Evolutionary conservation across 2,797 vertebrate species (phyloP).

Genomic region (Pampus argenteus): DNA sequence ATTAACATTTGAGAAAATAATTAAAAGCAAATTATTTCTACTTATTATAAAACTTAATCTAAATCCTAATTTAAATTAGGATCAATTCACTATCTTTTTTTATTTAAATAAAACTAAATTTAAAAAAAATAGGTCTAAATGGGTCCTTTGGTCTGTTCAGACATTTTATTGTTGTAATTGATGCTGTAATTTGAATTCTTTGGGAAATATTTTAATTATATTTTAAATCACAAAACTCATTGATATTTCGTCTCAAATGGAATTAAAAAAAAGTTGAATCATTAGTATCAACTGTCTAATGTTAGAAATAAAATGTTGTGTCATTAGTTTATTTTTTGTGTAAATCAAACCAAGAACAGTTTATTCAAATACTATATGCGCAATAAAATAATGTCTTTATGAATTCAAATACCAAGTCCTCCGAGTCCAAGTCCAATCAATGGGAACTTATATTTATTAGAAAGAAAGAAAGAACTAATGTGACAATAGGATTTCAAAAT

Average conservation of each 20-base stretch:
- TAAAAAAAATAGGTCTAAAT: neutral
- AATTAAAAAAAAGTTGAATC: neutral
- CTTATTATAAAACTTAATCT: neutral
- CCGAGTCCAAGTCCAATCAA: neutral
- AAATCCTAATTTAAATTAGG: neutral
- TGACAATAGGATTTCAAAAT: neutral
- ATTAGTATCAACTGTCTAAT: neutral
- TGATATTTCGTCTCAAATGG: neutral
- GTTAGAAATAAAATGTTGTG: neutral
- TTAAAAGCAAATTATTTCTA: neutral
- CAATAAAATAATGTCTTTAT: neutral
- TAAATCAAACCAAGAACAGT: neutral
- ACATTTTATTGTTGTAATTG: neutral
- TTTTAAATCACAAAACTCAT: neutral
- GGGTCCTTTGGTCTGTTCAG: neutral
- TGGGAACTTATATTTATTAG: neutral
- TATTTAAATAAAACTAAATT: neutral
- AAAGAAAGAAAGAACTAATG: neutral
- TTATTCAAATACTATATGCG: neutral
- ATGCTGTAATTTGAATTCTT: neutral
- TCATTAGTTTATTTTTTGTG: neutral
- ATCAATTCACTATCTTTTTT: neutral
- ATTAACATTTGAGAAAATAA: rapidly evolving
- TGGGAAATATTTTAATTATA: neutral
- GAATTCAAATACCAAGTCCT: neutral